phyloP scores from a whole-genome alignment of 2,113 vertebrate genomes.

The Misgurnus mizolepis region DNA sequence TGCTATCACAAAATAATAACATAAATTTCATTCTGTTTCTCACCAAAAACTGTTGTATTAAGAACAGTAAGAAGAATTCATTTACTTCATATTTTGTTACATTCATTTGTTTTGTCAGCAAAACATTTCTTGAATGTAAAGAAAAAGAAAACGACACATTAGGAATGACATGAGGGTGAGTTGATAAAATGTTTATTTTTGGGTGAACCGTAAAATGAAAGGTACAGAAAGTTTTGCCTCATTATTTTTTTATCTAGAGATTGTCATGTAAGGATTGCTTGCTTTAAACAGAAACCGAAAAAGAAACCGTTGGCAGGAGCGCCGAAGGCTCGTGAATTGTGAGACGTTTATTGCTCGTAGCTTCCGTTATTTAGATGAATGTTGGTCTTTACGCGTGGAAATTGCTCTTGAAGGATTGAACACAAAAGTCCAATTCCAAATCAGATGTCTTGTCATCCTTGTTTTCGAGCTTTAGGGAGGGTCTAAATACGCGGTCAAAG shows the following conservation, averaged over 20 bases:
- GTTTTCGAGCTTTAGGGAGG: constrained; percentile 24
- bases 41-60: no score
- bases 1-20: no score
- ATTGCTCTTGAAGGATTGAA: background rate
- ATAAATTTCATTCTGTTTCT: no score
- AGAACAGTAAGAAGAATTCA: no score
- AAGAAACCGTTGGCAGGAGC: background rate
- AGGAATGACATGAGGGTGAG: background rate
- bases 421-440: background rate
- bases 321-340: background rate
- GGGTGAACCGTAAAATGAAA: background rate
- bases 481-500: constrained; percentile 55
- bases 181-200: background rate
- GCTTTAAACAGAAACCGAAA: background rate
- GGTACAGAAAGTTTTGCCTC: background rate
- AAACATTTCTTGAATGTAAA: background rate
- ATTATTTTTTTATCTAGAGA: background rate
- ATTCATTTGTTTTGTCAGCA: no score
- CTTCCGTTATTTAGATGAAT: constrained; percentile 3
- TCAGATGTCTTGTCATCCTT: background rate
- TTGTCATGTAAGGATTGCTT: background rate
- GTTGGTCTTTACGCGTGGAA: background rate
- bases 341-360: background rate
- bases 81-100: no score
- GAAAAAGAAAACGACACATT: background rate